Conservation (phyloP, 1,140 invertebrate genomes). For the Pogonomyrmex barbatus region DNA sequence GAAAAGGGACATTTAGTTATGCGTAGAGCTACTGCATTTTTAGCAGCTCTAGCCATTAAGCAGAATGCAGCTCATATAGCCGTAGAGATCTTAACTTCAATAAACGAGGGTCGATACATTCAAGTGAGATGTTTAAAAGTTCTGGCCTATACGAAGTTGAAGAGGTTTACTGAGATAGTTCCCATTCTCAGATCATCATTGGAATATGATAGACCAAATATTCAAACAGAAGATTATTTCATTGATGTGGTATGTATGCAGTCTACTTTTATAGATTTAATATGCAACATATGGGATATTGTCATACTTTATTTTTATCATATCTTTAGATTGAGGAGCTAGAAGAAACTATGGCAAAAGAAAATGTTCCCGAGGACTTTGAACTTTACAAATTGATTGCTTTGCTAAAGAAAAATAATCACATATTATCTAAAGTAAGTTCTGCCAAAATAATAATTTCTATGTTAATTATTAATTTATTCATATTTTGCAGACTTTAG, state of each 20-base stretch:
- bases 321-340: conserved; percentile 84
- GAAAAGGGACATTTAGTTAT: conserved; percentile 86
- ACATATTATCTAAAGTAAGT: conserved; percentile 21
- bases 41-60: conserved; percentile 89
- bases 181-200: conserved; percentile 87
- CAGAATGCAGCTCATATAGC: conserved; percentile 89
- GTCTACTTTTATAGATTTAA: not conserved
- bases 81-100: conserved; percentile 88
- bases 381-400: conserved; percentile 83
- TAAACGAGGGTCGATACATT: conserved; percentile 88
- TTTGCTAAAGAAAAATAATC: not conserved
- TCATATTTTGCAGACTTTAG: conserved; percentile 22
- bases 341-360: conserved; percentile 79
- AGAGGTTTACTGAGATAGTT: conserved; percentile 89
- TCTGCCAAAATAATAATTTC: not conserved
- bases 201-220: conserved; percentile 86
- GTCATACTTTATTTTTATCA: conserved; percentile 31
- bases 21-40: conserved; percentile 88
- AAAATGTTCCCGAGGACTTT: conserved; percentile 78
- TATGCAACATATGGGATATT: not conserved
- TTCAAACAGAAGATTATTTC: conserved; percentile 86
- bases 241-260: conserved; percentile 82
- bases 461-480: not conserved
- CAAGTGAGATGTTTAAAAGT: conserved; percentile 90
- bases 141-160: conserved; percentile 87